Conservation (phyloP, 2,113 vertebrate genomes). For the Setophaga kirtlandii region DNA sequence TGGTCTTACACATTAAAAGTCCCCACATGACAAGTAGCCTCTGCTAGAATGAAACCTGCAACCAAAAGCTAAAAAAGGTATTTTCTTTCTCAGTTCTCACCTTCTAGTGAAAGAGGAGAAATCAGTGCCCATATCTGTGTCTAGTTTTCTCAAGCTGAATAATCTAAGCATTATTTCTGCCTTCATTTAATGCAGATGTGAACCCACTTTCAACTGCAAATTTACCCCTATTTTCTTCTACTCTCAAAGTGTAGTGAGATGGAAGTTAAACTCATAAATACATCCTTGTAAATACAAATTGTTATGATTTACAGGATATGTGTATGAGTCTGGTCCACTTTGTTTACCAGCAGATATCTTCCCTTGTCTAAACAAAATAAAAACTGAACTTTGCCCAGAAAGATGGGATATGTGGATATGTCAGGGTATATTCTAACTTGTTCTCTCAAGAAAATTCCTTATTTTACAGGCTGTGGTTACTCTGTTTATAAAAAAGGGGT, state of each 20-base stretch:
- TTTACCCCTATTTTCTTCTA: not conserved
- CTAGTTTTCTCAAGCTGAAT: not conserved
- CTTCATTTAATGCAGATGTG: not conserved
- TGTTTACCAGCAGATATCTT: not conserved
- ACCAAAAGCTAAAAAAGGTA: not conserved
- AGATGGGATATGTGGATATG: not conserved
- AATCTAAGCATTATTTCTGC: not conserved
- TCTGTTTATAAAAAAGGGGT: not conserved
- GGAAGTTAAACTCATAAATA: not conserved
- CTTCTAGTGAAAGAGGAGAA: not conserved
- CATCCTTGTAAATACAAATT: not conserved
- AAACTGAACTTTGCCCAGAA: not conserved
- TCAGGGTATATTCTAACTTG: not conserved
- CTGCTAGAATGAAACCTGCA: not conserved
- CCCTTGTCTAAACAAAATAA: not conserved
- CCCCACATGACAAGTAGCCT: not conserved
- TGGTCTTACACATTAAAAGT: not conserved
- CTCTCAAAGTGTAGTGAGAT: not conserved
- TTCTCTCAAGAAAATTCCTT: not conserved
- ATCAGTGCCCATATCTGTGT: not conserved
- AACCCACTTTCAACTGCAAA: not conserved
- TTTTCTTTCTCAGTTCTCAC: not conserved
- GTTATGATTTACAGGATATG: not conserved
- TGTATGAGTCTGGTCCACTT: not conserved
- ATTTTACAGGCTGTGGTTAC: not conserved